Base-by-base conservation (phyloP, 2,888 invertebrate genomes). In the Volucella bombylans region DNA sequence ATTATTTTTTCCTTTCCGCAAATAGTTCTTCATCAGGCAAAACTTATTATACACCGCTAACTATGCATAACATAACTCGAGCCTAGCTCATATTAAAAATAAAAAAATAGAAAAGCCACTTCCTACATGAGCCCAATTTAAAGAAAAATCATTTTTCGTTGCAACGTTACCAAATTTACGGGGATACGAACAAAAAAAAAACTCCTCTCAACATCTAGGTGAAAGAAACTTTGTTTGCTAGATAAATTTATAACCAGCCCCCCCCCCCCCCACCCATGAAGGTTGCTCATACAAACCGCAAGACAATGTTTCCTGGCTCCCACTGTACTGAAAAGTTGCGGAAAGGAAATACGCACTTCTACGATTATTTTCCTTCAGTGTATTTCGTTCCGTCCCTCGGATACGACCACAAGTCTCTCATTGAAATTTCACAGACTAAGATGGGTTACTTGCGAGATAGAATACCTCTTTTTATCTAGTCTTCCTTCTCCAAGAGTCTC, bases 291-390 rank as follows among this genome's bases (percentile, higher is more conserved):
- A 72, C 55, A 61, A 18, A 55, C 54, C 41, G 47, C 74, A 61
- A 4, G 11, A 39, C 55, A 59, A 14, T 23, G 23, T 11, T 41
- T 31, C 11, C 10, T 14, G 15, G 45, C 47, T 47, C 47, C 12
- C 18, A 23, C n/a, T 10, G 73, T 11, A 10, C n/a, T 31, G 31
- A 39, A 61, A 76, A 77, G 69, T 55, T 62, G 57, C 65, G 55
- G 55, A 74, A 69, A 57, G 73, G 65, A 82, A 71, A 50, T 61
- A 72, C 81, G 76, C 81, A 80, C 76, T 72, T 55, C 73, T 52
- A 11, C 62, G 4, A 31, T 31, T 31, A 31, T 31, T 6, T 31
- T 52, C 12, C 62, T 45, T 49, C 45, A 54, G 18, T 72, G 72
- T 55, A 64, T 55, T 54, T 62, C n/a, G 8, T 31, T 39, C 64